A percentile compares a stretch with the other conserved stretches of the same genome.
Conservation (phyloP, 2,888 invertebrate species). For the Apamea sordens region DNA sequence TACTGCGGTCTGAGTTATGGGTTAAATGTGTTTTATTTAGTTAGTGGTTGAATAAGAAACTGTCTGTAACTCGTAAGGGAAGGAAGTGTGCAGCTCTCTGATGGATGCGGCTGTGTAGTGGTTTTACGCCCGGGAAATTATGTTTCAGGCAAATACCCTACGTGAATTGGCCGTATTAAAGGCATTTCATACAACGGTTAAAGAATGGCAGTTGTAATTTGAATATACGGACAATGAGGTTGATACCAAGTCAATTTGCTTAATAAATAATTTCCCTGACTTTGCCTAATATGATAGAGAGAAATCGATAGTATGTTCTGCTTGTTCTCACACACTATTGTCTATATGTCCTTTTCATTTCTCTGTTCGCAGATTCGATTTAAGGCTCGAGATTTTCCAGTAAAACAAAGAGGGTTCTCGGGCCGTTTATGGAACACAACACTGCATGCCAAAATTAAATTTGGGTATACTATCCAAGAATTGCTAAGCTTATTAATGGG, state of each 20-base stretch:
- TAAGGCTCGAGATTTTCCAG: neutral
- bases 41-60: neutral
- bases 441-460: neutral
- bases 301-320: too few relatives aligned
- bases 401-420: neutral
- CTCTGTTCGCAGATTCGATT: too few relatives aligned
- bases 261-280: too few relatives aligned
- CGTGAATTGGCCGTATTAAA: neutral
- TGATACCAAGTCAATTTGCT: too few relatives aligned
- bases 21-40: constrained; percentile 13
- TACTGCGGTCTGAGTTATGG: constrained; percentile 26
- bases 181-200: too few relatives aligned
- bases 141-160: neutral
- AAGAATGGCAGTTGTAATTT: too few relatives aligned
- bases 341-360: too few relatives aligned
- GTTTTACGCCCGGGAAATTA: neutral
- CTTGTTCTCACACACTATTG: too few relatives aligned
- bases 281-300: too few relatives aligned
- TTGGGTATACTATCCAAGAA: neutral
- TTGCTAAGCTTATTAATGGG: too few relatives aligned
- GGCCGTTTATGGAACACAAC: neutral
- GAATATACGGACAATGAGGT: too few relatives aligned
- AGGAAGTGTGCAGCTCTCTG: neutral
- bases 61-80: neutral
- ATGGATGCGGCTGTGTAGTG: too few relatives aligned